Evolutionary conservation across 2,888 invertebrate species (phyloP).

Genomic region (Mamestra brassicae): DNA sequence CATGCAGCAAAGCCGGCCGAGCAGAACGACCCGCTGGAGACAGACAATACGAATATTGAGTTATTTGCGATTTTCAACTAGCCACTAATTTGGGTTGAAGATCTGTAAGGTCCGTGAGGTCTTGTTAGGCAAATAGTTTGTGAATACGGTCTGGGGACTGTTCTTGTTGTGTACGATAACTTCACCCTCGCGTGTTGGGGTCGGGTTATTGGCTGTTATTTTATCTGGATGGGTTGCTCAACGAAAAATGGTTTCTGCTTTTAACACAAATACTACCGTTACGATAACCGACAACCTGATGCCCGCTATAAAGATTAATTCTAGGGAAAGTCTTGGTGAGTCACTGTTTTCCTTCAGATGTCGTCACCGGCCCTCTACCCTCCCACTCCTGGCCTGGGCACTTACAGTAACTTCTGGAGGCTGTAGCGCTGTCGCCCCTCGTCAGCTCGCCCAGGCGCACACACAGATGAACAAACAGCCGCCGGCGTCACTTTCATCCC

Average conservation of each 20-base stretch:
- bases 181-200: too few species aligned
- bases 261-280: too few species aligned
- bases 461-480: constrained; percentile 55
- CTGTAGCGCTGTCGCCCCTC: constrained; percentile 55
- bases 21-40: constrained; percentile 13
- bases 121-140: constrained; percentile 13
- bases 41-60: constrained; percentile 32
- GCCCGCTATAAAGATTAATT: background rate
- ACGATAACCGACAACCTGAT: too few species aligned
- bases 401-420: constrained; percentile 19
- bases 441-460: constrained; percentile 43
- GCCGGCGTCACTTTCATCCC: constrained; percentile 56
- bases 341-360: background rate
- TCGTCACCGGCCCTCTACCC: too few species aligned
- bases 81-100: constrained; percentile 13
- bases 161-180: background rate
- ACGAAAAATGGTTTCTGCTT: too few species aligned
- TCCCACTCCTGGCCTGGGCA: background rate
- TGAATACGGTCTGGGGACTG: too few species aligned
- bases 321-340: background rate
- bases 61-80: constrained; percentile 30
- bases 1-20: constrained; percentile 22
- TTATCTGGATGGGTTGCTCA: too few species aligned
- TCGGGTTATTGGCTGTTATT: too few species aligned
- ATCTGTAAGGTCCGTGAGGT: background rate